Percentiles rank a stretch among this genome's conserved stretches.
Evolutionary conservation across 2,888 invertebrate genomes (phyloP).

Genomic region (Troides helena): DNA sequence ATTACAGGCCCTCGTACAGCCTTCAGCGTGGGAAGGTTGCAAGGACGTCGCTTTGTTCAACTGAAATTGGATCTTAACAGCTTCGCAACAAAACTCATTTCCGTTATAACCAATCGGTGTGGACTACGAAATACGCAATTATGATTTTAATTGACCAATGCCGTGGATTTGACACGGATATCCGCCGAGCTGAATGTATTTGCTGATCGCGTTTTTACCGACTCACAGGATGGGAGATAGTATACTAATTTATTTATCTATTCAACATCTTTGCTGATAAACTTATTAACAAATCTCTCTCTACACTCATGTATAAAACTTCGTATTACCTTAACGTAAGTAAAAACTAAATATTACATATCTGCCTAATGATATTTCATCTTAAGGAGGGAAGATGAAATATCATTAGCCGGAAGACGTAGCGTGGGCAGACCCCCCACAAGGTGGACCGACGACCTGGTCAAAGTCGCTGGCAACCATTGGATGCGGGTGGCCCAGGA

Average conservation of each 20-base stretch:
- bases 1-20: constrained; percentile 26
- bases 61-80: constrained; percentile 37
- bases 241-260: background rate
- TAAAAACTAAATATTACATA: no score
- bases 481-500: no score
- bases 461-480: no score
- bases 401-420: no score
- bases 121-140: constrained; percentile 61
- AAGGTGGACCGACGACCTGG: no score
- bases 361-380: no score
- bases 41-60: constrained; percentile 34
- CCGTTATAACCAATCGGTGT: constrained; percentile 31
- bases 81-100: constrained; percentile 36
- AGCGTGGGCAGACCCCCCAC: no score
- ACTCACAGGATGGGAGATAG: constrained; percentile 18
- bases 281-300: no score
- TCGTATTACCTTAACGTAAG: no score
- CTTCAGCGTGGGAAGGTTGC: constrained; percentile 15
- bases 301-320: no score
- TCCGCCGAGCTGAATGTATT: constrained; percentile 41
- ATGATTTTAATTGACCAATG: constrained; percentile 69
- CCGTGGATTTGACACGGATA: constrained; percentile 62
- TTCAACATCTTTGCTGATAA: background rate
- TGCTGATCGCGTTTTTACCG: constrained; percentile 39
- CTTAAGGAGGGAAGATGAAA: no score